Percentiles rank a stretch among this genome's conserved stretches.
Evolutionary conservation across 2,797 vertebrate species (phyloP).

Genomic region (Centroberyx gerrardi): DNA sequence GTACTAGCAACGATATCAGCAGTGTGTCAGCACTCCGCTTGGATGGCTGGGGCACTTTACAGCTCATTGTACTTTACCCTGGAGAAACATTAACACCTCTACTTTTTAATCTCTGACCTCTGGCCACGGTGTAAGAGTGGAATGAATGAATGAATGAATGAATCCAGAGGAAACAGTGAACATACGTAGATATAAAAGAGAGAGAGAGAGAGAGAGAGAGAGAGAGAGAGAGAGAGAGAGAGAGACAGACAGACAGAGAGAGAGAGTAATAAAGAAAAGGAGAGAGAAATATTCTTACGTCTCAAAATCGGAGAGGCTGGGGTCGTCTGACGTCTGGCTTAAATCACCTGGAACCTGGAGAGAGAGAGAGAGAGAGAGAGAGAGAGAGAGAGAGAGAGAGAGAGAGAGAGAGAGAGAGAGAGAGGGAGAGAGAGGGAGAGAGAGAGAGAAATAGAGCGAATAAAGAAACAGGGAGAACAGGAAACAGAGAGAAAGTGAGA

Average conservation of each 20-base stretch:
- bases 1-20: slow-evolving; percentile 32
- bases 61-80: slow-evolving; percentile 14
- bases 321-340: slow-evolving; percentile 98
- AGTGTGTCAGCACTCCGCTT: slow-evolving; percentile 23
- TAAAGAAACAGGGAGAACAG: background rate
- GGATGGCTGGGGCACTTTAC: slow-evolving; percentile 32
- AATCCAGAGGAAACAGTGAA: too few relatives aligned
- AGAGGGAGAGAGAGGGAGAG: background rate
- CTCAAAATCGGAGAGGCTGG: slow-evolving; percentile 98
- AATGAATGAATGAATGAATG: slow-evolving; percentile 15
- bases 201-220: too few relatives aligned
- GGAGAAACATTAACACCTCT: slow-evolving; percentile 20
- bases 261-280: background rate
- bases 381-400: slow-evolving; percentile 7
- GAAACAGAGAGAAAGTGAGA: too few relatives aligned
- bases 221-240: background rate
- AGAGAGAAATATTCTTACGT: slow-evolving; percentile 88
- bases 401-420: too few relatives aligned
- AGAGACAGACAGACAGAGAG: slow-evolving; percentile 8
- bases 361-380: slow-evolving; percentile 17
- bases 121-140: slow-evolving; percentile 3
- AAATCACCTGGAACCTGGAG: slow-evolving; percentile 95
- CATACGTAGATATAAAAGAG: too few relatives aligned
- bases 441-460: background rate
- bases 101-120: slow-evolving; percentile 15